Percentiles rank a stretch among this genome's conserved stretches.
Evolutionary conservation across 92 coral and sea anemone genomes (phyloP).

Genomic region (Epizoanthus scotinus): DNA sequence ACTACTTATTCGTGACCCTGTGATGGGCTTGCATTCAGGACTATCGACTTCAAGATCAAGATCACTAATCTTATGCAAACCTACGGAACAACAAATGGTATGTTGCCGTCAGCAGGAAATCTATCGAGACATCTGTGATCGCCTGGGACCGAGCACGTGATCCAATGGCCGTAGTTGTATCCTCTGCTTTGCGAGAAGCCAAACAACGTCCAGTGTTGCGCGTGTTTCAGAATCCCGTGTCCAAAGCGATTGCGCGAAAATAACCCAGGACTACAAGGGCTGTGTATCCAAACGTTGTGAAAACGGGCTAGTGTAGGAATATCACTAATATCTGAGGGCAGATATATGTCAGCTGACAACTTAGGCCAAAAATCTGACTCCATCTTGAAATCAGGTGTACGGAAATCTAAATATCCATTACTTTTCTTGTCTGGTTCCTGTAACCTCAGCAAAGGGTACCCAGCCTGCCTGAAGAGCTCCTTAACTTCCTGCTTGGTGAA

Average conservation of each 20-base stretch:
- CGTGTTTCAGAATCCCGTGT: constrained; percentile 50
- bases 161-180: constrained; percentile 43
- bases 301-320: constrained; percentile 2
- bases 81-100: constrained; percentile 45
- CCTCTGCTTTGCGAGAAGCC: constrained; percentile 22
- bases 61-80: too few species aligned
- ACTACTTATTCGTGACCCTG: too few species aligned
- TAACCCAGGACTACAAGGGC: constrained; percentile 53
- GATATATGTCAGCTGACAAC: constrained; percentile 34
- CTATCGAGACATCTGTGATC: constrained; percentile 41
- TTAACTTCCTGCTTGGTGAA: constrained; percentile 29
- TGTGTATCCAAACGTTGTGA: constrained; percentile 36
- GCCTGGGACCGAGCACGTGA: constrained; percentile 34
- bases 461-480: constrained; percentile 37
- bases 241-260: constrained; percentile 56
- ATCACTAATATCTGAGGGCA: constrained; percentile 50
- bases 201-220: constrained; percentile 40
- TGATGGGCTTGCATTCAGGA: too few species aligned
- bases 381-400: not conserved
- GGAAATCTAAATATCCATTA: not conserved
- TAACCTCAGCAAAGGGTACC: not conserved
- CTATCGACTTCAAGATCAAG: too few species aligned
- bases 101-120: constrained; percentile 63
- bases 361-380: not conserved
- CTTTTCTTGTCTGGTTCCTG: not conserved